Evolutionary conservation across 2,113 vertebrate species (phyloP), one percentile per base, ranked within the genome.

Genomic region (Dromiciops gliroides): DNA sequence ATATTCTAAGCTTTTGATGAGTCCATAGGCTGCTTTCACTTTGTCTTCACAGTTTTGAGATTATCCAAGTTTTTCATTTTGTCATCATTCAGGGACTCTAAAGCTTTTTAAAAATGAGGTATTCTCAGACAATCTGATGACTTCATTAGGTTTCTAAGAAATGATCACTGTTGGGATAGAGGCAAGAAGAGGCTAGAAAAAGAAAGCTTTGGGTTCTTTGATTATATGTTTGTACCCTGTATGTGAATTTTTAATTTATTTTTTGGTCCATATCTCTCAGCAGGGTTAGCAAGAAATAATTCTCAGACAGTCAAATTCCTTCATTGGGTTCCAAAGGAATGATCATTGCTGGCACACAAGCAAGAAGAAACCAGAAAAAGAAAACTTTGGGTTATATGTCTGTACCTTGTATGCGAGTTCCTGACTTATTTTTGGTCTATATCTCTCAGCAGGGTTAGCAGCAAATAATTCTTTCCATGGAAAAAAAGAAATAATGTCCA

Each of bases 301-400:
- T 90, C n/a, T 94, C 60, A 47, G 56, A 91, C 1, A 51, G 24
- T 31, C 67, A 49, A 11, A n/a, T 11, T 25, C 51, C 11, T 93
- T 31, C 12, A 23, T 90, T 92, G 37, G 12, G 2, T 93, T 92
- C 89, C 16, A 93, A 92, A 93, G 24, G 89, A 93, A 90, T 75
- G 9, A 1, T 92, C 53, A 67, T 48, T 92, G 11, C 37, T 48
- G 91, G 90, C 31, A 50, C 94, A 31, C 2, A 50, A 83, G 12
- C 94, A 95, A 96, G 93, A 96, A 93, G 48, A 53, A 94, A 90
- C 67, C 94, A 89, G 91, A 53, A 95, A 83, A 92, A 44, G 22
- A 50, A 56, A 75, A 48, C 44, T 94, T 89, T 44, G 31, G 89
- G 48, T 93, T 50, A 49, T 12, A 89, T 44, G 67, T 37, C 31